Evolutionary conservation across 53 echinoderm and acorn worm genomes (phyloP), one percentile per base, ranked within the genome.

Genomic region (Echinarachnius parma): DNA sequence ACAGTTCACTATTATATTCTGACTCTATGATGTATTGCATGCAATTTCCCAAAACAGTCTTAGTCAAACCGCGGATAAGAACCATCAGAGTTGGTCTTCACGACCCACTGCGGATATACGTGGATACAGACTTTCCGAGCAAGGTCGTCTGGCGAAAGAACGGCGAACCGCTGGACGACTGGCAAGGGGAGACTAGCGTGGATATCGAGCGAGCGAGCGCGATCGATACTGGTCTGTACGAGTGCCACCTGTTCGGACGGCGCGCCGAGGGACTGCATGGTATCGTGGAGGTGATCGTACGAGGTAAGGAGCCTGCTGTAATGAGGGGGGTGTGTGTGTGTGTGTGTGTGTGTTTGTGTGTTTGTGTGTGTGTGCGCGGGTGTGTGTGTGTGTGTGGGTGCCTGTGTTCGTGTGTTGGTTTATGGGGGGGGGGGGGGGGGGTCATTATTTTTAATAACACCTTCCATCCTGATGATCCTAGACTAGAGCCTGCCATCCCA

Each of bases 171-270:
- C 42, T 54, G 26, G 28, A 16, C 74, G 74, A 72, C 74, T 72
- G 74, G 74, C 55, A n/a, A 7, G 25, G n/a, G 10, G 37, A 56
- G 27, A 28, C 56, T 27, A 57, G 26, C 9, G 55, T 72, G 56
- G 74, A 72, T 28, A 56, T 72, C 30, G 74, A 72, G 36, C 74
- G 57, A 72, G 56, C 57, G 74, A 55, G 26, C 27, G 74, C 44
- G 74, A 24, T 53, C 53, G 70, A 70, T 53, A 53, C 70, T 10
- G 70, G 70, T 23, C 22, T 70, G 33, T 70, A 70, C 70, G 70
- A 70, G 37, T 57, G 57, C 27, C 32, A 52, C 32, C 0, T 70
- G 70, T 70, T 70, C 25, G 70, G 33, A 15, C 30, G 33, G 7
- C 53, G 53, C 31, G 53, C 15, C 22, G 52, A 25, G 34, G 54